Conservation (phyloP, 2,113 vertebrate species). For the Thunnus thynnus region DNA sequence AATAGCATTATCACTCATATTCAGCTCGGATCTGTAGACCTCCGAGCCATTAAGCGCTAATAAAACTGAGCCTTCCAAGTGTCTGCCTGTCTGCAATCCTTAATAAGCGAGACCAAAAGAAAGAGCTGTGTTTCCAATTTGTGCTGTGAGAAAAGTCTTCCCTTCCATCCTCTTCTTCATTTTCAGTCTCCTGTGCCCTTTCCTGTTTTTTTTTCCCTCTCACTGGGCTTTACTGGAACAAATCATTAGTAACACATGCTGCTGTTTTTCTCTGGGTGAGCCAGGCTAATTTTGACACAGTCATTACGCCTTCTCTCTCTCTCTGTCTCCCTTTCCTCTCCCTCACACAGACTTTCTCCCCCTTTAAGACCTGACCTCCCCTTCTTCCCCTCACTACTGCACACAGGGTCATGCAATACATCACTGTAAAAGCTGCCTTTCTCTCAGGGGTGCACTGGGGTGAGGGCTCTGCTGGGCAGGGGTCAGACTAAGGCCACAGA, state of each 20-base stretch:
- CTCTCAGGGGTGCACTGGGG: constrained; percentile 13
- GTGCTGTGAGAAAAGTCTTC: constrained; percentile 36
- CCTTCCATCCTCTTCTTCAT: constrained; percentile 30
- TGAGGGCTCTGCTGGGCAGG: constrained; percentile 18
- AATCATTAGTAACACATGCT: constrained; percentile 73
- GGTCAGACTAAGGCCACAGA: constrained; percentile 35
- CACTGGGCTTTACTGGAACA: constrained; percentile 63
- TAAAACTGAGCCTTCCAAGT: constrained; percentile 3
- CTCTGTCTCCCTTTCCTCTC: constrained; percentile 19
- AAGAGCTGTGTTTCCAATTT: constrained; percentile 46
- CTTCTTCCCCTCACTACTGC: constrained; percentile 18
- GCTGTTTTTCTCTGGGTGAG: constrained; percentile 70
- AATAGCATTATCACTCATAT: background rate
- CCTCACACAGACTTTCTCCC: constrained; percentile 33
- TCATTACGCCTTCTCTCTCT: constrained; percentile 67
- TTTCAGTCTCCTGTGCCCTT: constrained; percentile 45
- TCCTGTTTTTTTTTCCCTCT: constrained; percentile 36
- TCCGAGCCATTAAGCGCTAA: constrained; percentile 10
- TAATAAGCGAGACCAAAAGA: constrained; percentile 43
- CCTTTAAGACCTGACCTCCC: constrained; percentile 35
- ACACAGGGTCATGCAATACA: constrained; percentile 44
- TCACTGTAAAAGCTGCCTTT: constrained; percentile 53
- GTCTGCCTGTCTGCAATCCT: constrained; percentile 43
- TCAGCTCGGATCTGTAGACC: background rate
- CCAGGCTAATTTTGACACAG: constrained; percentile 70